Conservation (phyloP, 2,888 invertebrate genomes). For the Andrena camellia region DNA sequence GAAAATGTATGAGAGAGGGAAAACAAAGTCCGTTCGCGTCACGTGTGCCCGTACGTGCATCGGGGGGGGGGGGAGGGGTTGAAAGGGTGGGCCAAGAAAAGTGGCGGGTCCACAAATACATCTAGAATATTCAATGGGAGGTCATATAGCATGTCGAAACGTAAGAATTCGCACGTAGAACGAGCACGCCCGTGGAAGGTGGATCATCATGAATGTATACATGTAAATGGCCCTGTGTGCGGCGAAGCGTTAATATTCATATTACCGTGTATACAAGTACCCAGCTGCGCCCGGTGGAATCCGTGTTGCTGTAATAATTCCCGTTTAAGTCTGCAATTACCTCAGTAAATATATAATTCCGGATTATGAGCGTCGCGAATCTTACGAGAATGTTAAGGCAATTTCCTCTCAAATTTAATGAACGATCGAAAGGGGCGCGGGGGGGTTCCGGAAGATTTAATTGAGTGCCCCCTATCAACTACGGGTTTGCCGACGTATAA, state of each 20-base stretch:
- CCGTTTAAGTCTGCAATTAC: constrained; percentile 34
- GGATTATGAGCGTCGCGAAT: constrained; percentile 31
- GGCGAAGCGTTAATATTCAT: constrained; percentile 45
- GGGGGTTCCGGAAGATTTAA: not conserved
- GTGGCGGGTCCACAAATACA: constrained; percentile 14
- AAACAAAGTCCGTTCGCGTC: constrained; percentile 8
- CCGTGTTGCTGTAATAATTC: constrained; percentile 45
- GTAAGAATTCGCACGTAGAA: constrained; percentile 19
- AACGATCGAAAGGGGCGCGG: not conserved
- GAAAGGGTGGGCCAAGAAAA: constrained; percentile 13
- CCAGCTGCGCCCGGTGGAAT: constrained; percentile 30
- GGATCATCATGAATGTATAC: not conserved
- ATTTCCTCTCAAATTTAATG: constrained; percentile 18
- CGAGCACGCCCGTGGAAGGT: not conserved
- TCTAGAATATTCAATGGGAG: constrained; percentile 18
- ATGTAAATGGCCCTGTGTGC: constrained; percentile 24
- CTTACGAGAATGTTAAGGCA: constrained; percentile 19
- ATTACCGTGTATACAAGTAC: constrained; percentile 34
- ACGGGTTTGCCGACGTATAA: not conserved
- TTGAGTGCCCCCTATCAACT: not conserved
- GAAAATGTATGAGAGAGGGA: constrained; percentile 26
- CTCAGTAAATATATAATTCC: constrained; percentile 41
- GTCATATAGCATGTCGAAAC: not conserved
- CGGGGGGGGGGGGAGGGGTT: not conserved
- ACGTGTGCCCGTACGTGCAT: not conserved